Evolutionary conservation across 92 coral and sea anemone genomes (phyloP).

Genomic region (Plumapathes pennacea): DNA sequence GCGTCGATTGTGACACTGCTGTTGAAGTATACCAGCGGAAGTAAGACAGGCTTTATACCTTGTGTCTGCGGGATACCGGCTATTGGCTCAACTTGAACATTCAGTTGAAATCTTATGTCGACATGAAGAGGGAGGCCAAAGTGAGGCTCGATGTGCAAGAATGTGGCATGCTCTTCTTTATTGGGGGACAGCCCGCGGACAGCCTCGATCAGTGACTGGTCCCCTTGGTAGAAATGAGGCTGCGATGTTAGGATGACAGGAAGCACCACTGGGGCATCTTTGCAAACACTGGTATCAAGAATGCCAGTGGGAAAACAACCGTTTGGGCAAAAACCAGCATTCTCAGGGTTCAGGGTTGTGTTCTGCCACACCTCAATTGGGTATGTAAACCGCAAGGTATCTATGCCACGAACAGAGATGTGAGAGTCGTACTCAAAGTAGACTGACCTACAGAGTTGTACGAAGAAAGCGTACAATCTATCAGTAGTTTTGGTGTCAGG

Average conservation of each 20-base stretch:
- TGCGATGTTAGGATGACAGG: slow-evolving; percentile 77
- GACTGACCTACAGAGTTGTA: slow-evolving; percentile 76
- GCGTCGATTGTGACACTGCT: slow-evolving; percentile 64
- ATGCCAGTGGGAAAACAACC: slow-evolving; percentile 80
- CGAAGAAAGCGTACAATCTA: slow-evolving; percentile 58
- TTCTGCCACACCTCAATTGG: slow-evolving; percentile 69
- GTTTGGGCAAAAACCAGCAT: slow-evolving; percentile 69
- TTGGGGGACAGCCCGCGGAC: slow-evolving; percentile 67
- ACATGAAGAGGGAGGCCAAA: slow-evolving; percentile 69
- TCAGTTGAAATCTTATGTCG: slow-evolving; percentile 64
- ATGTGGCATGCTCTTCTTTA: slow-evolving; percentile 59
- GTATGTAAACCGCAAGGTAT: slow-evolving; percentile 60
- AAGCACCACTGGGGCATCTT: slow-evolving; percentile 28
- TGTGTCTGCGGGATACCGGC: slow-evolving; percentile 47
- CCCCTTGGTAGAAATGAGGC: slow-evolving; percentile 89
- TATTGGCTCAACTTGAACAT: slow-evolving; percentile 57
- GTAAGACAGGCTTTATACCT: slow-evolving; percentile 46
- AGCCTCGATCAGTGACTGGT: slow-evolving; percentile 49
- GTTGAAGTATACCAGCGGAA: slow-evolving; percentile 77
- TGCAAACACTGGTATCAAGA: slow-evolving; percentile 66
- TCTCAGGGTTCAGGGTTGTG: slow-evolving; percentile 49
- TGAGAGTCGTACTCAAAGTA: slow-evolving; percentile 49
- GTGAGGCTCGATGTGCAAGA: slow-evolving; percentile 64
- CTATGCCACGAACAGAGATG: slow-evolving; percentile 36
- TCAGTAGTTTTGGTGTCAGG: slow-evolving; percentile 44